Evolutionary conservation across 2,113 vertebrate species (phyloP).

Genomic region (Cyanistes caeruleus): DNA sequence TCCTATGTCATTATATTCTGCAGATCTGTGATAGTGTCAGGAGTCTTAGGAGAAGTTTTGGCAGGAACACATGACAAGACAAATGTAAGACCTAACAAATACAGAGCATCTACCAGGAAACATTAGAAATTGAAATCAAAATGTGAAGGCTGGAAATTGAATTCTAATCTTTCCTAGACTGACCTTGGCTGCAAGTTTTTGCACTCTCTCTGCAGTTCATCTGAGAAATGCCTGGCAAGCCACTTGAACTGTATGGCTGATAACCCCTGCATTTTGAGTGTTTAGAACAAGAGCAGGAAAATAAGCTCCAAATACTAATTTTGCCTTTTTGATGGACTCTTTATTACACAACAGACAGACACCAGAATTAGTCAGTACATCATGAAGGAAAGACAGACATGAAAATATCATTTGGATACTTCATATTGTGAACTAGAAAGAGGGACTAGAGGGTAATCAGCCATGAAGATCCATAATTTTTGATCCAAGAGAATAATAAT

Average conservation of each 20-base stretch:
- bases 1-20: neutral
- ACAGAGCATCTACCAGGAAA: neutral
- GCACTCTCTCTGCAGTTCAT: neutral
- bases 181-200: neutral
- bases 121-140: neutral
- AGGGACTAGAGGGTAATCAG: neutral
- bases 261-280: neutral
- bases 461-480: neutral
- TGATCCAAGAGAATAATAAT: neutral
- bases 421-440: neutral
- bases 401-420: neutral
- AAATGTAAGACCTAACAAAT: neutral
- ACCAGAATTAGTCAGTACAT: neutral
- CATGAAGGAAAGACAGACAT: neutral
- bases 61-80: neutral
- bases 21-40: neutral
- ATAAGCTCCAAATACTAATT: neutral
- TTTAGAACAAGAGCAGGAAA: constrained; percentile 45
- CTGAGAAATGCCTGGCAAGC: neutral
- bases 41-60: neutral
- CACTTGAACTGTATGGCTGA: neutral
- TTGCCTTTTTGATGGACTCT: neutral
- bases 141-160: neutral
- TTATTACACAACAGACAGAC: neutral
- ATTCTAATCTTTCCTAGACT: neutral